phyloP scores from a whole-genome alignment of 2,113 vertebrate species.

The Steatornis caripensis region DNA sequence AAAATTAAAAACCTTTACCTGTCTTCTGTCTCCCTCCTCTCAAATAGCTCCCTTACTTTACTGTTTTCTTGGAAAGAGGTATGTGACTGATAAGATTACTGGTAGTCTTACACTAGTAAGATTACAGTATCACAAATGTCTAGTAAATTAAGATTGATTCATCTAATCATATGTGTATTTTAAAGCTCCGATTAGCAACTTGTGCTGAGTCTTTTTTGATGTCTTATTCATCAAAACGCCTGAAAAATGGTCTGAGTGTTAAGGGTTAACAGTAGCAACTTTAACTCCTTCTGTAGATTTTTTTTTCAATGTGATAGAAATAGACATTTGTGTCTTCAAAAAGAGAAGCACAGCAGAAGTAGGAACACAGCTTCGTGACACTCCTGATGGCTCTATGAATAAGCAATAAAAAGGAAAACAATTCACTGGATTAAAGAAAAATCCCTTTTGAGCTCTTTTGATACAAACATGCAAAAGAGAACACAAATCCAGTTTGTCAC shows the following conservation, averaged over 20 bases:
- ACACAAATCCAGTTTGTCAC: neutral
- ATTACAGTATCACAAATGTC: neutral
- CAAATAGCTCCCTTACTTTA: constrained; percentile 48
- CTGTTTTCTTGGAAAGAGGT: constrained; percentile 51
- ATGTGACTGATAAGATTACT: constrained; percentile 22
- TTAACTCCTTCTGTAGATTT: neutral
- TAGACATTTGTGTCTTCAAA: neutral
- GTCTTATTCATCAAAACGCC: neutral
- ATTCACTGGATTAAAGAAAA: neutral
- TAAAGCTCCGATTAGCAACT: neutral
- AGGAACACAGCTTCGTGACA: neutral
- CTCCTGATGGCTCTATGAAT: neutral
- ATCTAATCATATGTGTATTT: neutral
- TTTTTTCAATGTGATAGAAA: neutral
- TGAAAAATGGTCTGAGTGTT: neutral
- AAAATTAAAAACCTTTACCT: neutral
- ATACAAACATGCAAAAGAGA: neutral
- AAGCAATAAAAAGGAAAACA: neutral
- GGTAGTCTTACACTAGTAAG: neutral
- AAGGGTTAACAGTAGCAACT: neutral
- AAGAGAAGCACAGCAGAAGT: neutral
- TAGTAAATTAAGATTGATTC: neutral
- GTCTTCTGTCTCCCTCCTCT: constrained; percentile 36
- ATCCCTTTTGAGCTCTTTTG: neutral
- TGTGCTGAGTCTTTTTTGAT: neutral